Conservation (phyloP, 37 sponge, comb jelly and placozoan species). For the Dysidea cf. avara region DNA sequence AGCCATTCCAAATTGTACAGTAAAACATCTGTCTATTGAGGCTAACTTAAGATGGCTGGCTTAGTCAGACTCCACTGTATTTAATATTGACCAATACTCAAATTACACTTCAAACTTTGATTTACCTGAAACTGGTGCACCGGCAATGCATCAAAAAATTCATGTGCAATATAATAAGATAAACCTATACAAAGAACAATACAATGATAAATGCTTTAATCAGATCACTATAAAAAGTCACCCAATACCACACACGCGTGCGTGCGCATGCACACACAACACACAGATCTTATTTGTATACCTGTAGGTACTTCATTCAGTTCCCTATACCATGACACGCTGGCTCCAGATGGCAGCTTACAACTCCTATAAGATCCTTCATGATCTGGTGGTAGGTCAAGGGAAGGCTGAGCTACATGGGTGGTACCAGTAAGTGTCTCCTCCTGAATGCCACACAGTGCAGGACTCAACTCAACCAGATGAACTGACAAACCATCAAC, state of each 20-base stretch:
- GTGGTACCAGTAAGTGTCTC: slow-evolving; percentile 26
- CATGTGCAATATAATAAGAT: slow-evolving; percentile 85
- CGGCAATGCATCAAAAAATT: slow-evolving; percentile 98
- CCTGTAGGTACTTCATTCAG: slow-evolving; percentile 71
- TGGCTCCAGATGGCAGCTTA: slow-evolving; percentile 14
- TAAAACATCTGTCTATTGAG: too few species aligned
- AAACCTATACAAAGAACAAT: slow-evolving; percentile 11
- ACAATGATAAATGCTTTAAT: too few species aligned
- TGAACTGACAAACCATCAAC: slow-evolving; percentile 43
- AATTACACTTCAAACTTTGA: too few species aligned
- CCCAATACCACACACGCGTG: too few species aligned
- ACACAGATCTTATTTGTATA: background rate
- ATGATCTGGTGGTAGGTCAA: background rate
- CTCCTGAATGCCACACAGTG: slow-evolving; percentile 54
- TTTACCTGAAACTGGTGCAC: slow-evolving; percentile 92
- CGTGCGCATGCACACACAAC: background rate
- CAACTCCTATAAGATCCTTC: slow-evolving; percentile 36
- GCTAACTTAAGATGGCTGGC: too few species aligned
- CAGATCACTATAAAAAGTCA: too few species aligned
- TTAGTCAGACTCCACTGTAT: too few species aligned
- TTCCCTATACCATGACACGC: slow-evolving; percentile 64
- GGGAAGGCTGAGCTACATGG: background rate
- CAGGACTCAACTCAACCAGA: slow-evolving; percentile 82
- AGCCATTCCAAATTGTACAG: too few species aligned
- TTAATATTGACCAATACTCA: too few species aligned